Evolutionary conservation across 2,888 invertebrate genomes (phyloP).

Genomic region (Leptogaster cylindrica): DNA sequence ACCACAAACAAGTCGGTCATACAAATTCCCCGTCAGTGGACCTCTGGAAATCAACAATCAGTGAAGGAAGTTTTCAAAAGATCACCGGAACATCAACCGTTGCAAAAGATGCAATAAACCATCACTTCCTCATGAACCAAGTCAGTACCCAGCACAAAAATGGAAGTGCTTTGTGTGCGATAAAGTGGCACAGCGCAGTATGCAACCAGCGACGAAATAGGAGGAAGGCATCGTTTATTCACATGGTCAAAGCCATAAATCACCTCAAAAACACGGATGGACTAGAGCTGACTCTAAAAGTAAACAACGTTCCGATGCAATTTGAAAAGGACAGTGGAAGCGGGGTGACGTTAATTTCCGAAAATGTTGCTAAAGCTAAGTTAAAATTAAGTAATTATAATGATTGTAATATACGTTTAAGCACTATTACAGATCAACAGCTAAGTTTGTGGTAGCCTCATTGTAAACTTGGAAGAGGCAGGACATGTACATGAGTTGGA

Average conservation of each 20-base stretch:
- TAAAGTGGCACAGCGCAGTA: background rate
- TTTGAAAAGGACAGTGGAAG: background rate
- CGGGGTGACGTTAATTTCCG: background rate
- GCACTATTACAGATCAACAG: conserved; percentile 6
- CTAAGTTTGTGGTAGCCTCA: background rate
- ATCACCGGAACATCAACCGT: background rate
- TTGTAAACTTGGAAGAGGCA: background rate
- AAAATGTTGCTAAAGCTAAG: background rate
- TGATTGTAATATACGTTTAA: background rate
- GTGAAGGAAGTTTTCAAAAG: background rate
- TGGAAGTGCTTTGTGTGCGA: background rate
- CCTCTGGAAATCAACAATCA: background rate
- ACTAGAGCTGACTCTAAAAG: background rate
- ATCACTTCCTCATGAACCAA: conserved; percentile 1
- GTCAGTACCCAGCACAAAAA: background rate
- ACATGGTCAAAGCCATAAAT: background rate
- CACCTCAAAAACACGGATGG: background rate
- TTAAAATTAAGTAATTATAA: conserved; percentile 2
- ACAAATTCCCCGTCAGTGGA: background rate
- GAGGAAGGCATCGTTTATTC: background rate
- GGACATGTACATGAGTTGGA: background rate
- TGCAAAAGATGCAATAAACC: background rate
- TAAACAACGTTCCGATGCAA: background rate
- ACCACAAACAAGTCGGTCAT: background rate
- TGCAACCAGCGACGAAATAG: background rate